These are phyloP conservation scores for Chrysomela aeneicollis DNA, from an alignment of 2,888 invertebrate genomes.

Conservation along the genomic window DNA sequence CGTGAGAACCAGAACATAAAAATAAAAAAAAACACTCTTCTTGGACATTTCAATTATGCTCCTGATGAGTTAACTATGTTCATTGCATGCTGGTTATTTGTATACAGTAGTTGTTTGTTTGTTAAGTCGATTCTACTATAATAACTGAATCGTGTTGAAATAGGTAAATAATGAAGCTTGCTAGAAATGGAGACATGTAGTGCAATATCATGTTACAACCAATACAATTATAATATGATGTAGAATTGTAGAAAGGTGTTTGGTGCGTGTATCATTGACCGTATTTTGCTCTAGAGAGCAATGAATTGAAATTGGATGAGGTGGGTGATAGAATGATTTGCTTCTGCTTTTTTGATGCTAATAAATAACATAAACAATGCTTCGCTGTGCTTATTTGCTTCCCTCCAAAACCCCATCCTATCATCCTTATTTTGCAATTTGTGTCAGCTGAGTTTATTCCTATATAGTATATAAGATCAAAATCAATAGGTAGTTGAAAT, in stretches of 20 bases:
- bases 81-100: too few species aligned
- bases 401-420: background rate
- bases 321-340: background rate
- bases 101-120: too few species aligned
- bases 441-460: background rate
- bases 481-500: too few species aligned
- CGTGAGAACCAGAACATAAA: too few species aligned
- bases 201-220: constrained; percentile 22
- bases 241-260: constrained; percentile 11
- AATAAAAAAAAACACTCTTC: too few species aligned
- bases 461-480: too few species aligned
- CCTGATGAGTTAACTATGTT: too few species aligned
- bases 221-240: constrained; percentile 14
- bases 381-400: constrained; percentile 35
- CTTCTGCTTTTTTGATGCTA: constrained; percentile 29
- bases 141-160: too few species aligned
- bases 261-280: constrained; percentile 23
- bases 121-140: too few species aligned
- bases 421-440: background rate
- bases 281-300: constrained; percentile 13
- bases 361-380: constrained; percentile 31
- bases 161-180: background rate
- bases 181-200: constrained; percentile 14
- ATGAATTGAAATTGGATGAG: constrained; percentile 8
- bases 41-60: too few species aligned